phyloP scores from a whole-genome alignment of 2,113 vertebrate species.

The Pluvialis apricaria region DNA sequence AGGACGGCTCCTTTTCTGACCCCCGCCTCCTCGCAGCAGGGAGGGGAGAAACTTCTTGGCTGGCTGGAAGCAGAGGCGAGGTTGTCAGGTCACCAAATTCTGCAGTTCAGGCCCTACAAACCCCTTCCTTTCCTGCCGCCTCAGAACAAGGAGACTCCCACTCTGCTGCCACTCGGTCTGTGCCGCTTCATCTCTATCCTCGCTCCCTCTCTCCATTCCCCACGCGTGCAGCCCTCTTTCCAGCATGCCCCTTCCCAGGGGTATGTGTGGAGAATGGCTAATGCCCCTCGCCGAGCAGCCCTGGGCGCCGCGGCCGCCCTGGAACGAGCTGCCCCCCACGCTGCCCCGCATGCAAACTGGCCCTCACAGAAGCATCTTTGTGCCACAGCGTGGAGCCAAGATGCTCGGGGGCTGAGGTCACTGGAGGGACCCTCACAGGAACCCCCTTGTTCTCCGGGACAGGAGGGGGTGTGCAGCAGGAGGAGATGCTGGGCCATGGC shows the following conservation, averaged over 20 bases:
- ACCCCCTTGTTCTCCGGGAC: constrained; percentile 26
- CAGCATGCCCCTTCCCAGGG: background rate
- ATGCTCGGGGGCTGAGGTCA: constrained; percentile 44
- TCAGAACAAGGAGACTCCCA: background rate
- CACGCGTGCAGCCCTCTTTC: background rate
- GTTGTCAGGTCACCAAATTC: background rate
- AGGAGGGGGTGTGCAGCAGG: background rate
- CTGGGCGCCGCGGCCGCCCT: background rate
- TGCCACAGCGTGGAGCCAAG: background rate
- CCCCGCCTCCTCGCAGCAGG: background rate
- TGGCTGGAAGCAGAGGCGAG: background rate
- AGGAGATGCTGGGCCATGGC: background rate
- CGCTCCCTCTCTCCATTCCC: background rate
- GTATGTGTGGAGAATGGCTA: background rate
- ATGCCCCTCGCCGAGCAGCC: background rate
- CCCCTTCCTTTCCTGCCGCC: background rate
- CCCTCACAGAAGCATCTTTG: constrained; percentile 51
- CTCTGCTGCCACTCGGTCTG: background rate
- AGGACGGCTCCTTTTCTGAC: background rate
- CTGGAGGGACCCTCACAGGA: constrained; percentile 20
- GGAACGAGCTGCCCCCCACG: constrained; percentile 15
- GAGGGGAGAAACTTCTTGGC: background rate
- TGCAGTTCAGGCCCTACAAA: background rate
- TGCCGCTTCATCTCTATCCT: background rate
- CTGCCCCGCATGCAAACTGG: background rate